Evolutionary conservation across 1,140 invertebrate genomes (phyloP), one percentile per base, ranked within the genome.

Genomic region (Galleria mellonella): DNA sequence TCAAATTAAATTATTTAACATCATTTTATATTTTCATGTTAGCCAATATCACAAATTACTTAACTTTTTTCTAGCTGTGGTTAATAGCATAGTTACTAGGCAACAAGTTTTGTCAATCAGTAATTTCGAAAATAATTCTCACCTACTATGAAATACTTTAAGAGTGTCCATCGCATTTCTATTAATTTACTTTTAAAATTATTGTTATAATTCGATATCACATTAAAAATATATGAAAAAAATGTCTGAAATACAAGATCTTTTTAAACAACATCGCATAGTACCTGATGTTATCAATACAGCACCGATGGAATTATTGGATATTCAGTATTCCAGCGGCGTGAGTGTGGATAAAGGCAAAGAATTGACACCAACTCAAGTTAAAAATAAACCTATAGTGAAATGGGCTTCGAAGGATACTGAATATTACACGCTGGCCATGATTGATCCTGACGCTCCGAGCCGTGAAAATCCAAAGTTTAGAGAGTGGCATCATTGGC

Each of bases 401-500:
- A 74, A 72, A 62, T 83, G 78, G 76, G 61, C 75, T 1, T 51
- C 67, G n/a, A 78, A 81, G 52, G 71, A 78, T 31, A 55, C 60
- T 36, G 65, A 71, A 50, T 84, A 75, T 62, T 98, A 97, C 69
- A 94, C 93, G 15, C 79, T 98, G 2, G 90, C 92, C 47, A 91
- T 96, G 92, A 92, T 90, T 9, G 96, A 97, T 89, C 96, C 95
- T 6, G 96, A 98, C 88, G 95, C 95, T 2, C 96, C 96, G 1
- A 96, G 92, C 67, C 89, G 96, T 11, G 87, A 90, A 35, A 88
- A 93, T 29, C 95, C 95, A 0, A 94, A 89, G 56, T 93, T 91
- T 51, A 87, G 96, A 6, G 96, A 97, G 88, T 97, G 93, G 92
- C 93, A 95, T 62, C 96, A 98, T 72, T 98, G 96, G 96, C 75